Evolutionary conservation across 1,140 invertebrate genomes (phyloP), one percentile per base, ranked within the genome.

Genomic region (Drosophila pallidifrons): DNA sequence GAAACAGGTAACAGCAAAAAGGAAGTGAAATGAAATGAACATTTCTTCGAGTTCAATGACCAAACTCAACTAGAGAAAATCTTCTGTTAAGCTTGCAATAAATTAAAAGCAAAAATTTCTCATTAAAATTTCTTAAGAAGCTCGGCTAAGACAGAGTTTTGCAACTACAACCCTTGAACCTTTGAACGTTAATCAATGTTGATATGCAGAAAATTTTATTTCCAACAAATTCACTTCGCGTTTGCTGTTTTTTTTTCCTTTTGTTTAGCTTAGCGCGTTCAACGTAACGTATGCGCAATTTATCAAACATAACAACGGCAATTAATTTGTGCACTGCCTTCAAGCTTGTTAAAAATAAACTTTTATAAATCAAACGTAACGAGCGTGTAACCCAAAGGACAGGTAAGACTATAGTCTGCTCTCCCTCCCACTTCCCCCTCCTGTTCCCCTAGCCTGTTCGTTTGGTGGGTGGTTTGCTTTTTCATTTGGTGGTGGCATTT

Each of bases 321-420:
- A 90, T 90, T 90, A 90, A 90, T 90, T 90, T 90, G 72, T 82
- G 77, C 73, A 68, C 66, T 77, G 63, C 81, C 60, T 68, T 55
- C 47, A 28, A 76, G 65, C 64, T 54, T 49, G 57, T 57, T 66
- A 66, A 66, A 76, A 81, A 77, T 71, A 78, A 85, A 90, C 75
- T 89, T 89, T 89, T 89, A 89, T 89, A 89, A 89, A 89, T 90
- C 85, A 89, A 89, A 89, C 86, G 86, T 89, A 89, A 89, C 85
- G 86, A 89, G 85, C 85, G 85, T 89, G 86, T 90, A 89, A 85
- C 86, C 77, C 77, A 68, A 76, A 64, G 79, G 65, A 61, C 81
- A 83, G 81, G 81, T 82, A 80, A 43, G 57, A 65, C 38, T 38
- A 16, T n/a, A 59, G 32, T 41, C 15, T 25, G 20, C 20, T 25